Evolutionary conservation across 1,140 invertebrate genomes (phyloP).

Genomic region (Hylaeus volcanicus): DNA sequence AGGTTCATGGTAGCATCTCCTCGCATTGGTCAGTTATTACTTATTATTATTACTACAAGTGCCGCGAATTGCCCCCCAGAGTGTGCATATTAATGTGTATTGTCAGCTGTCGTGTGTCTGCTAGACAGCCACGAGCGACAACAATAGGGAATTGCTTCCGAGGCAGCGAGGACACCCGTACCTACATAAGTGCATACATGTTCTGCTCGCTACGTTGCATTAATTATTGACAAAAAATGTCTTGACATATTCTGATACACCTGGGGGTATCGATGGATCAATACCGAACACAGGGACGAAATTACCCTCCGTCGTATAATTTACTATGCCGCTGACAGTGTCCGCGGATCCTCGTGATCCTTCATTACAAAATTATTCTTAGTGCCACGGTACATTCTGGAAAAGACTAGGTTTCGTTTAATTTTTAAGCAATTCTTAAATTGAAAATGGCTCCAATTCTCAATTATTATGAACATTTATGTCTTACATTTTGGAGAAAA

Average conservation of each 20-base stretch:
- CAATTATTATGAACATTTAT: no score
- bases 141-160: background rate
- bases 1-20: no score
- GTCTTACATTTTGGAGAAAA: no score
- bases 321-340: no score
- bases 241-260: background rate
- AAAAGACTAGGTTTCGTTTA: no score
- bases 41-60: background rate
- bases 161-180: background rate
- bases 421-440: no score
- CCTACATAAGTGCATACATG: background rate
- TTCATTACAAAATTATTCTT: no score
- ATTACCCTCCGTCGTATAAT: no score
- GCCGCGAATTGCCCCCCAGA: background rate
- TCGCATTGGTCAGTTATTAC: background rate
- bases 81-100: background rate
- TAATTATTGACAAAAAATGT: background rate
- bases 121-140: background rate
- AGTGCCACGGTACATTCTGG: no score
- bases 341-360: no score
- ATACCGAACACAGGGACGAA: background rate
- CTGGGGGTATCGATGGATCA: background rate
- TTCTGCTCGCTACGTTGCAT: background rate
- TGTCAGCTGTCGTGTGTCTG: constrained; percentile 12
- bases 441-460: no score